Evolutionary conservation across 2,888 invertebrate genomes (phyloP).

Genomic region (Eurois occulta): DNA sequence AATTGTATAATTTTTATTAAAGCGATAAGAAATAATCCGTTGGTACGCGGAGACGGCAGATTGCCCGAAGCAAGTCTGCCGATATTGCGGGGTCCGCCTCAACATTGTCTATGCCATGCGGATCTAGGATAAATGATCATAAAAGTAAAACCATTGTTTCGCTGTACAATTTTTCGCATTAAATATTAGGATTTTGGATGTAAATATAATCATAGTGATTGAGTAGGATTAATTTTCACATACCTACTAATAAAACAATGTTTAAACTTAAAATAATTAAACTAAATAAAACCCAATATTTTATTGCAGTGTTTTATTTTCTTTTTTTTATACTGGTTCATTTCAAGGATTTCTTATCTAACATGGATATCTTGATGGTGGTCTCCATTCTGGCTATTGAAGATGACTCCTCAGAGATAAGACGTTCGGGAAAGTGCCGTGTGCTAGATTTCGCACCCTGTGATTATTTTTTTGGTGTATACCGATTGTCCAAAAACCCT

Average conservation of each 20-base stretch:
- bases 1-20: slow-evolving; percentile 20
- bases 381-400: background rate
- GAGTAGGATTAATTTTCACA: slow-evolving; percentile 8
- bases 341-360: too few species aligned
- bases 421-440: background rate
- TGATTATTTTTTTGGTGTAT: background rate
- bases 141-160: slow-evolving; percentile 8
- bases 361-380: background rate
- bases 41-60: background rate
- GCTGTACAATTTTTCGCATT: background rate
- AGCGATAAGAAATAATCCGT: slow-evolving; percentile 16
- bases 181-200: slow-evolving; percentile 26
- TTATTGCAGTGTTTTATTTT: slow-evolving; percentile 26
- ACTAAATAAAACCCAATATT: slow-evolving; percentile 24
- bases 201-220: slow-evolving; percentile 25
- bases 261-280: slow-evolving; percentile 10
- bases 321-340: background rate
- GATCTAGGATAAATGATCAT: slow-evolving; percentile 12
- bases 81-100: background rate
- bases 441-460: background rate
- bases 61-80: background rate
- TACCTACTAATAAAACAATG: slow-evolving; percentile 22
- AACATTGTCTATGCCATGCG: background rate
- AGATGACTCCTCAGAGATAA: background rate
- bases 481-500: background rate